A percentile compares a stretch with the other conserved stretches of the same genome.
Conservation (phyloP, 2,888 invertebrate species). For the Tanypteryx hageni region DNA sequence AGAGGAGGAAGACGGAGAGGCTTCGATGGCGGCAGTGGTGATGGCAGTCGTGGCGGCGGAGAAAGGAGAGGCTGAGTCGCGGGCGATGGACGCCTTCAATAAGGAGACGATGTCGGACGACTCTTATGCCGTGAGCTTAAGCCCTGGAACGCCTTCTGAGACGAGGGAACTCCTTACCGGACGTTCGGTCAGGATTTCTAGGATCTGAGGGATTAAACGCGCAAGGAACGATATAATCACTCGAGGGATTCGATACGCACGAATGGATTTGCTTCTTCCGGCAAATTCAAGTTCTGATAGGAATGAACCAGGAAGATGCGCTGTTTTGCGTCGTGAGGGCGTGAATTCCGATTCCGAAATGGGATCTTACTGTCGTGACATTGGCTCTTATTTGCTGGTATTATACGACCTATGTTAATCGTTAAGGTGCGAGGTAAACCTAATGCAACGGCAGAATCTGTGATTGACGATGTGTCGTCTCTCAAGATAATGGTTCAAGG, state of each 20-base stretch:
- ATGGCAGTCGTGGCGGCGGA: conserved; percentile 72
- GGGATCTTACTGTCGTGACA: conserved; percentile 41
- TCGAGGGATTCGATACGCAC: not conserved
- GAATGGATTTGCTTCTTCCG: not conserved
- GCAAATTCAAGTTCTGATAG: not conserved
- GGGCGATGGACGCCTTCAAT: conserved; percentile 77
- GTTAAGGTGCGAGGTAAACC: conserved; percentile 7
- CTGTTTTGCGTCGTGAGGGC: conserved; percentile 3
- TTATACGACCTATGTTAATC: conserved; percentile 40
- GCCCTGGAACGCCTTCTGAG: conserved; percentile 83
- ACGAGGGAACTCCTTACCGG: conserved; percentile 79
- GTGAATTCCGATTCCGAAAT: not conserved
- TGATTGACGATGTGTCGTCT: conserved; percentile 32
- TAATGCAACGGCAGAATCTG: conserved; percentile 17
- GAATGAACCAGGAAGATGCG: not conserved
- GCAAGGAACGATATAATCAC: conserved; percentile 5
- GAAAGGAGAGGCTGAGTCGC: conserved; percentile 74
- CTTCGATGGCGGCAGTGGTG: conserved; percentile 28
- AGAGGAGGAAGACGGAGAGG: conserved; percentile 81
- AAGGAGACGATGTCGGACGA: conserved; percentile 72
- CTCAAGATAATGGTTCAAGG: not conserved
- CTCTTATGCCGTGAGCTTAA: conserved; percentile 78
- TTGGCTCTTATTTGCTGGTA: conserved; percentile 40
- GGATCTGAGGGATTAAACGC: conserved; percentile 74
- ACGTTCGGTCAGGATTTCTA: conserved; percentile 77